phyloP scores from a whole-genome alignment of 2,797 vertebrate species.

The Poecile montanus region DNA sequence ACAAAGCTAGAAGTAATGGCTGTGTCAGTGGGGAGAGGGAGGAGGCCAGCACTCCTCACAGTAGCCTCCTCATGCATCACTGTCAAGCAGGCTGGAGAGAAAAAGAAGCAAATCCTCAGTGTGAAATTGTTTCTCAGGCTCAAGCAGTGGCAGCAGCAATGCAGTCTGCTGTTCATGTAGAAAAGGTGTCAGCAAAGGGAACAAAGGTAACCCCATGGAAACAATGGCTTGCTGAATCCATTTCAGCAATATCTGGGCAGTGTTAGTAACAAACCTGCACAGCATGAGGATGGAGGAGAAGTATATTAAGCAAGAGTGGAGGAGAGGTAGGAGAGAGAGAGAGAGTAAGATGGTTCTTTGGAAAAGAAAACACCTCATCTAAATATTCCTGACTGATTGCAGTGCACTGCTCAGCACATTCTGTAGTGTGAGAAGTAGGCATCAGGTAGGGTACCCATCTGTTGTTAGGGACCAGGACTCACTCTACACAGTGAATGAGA shows the following conservation, averaged over 20 bases:
- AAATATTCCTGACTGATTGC: not conserved
- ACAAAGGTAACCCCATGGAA: not conserved
- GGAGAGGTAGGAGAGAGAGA: not conserved
- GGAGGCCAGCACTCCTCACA: conserved; percentile 3
- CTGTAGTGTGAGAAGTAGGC: not conserved
- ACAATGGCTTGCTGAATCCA: conserved; percentile 2
- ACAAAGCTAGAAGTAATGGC: conserved; percentile 28
- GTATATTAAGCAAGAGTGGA: not conserved
- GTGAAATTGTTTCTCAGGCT: conserved; percentile 52
- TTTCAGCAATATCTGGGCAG: conserved; percentile 1
- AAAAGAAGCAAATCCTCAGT: conserved; percentile 27
- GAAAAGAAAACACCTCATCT: not conserved
- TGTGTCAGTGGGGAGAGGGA: conserved; percentile 28
- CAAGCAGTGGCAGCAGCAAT: not conserved
- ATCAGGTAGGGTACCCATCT: not conserved
- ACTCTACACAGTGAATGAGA: not conserved
- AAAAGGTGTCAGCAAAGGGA: conserved; percentile 5
- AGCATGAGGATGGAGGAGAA: not conserved
- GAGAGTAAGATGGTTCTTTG: not conserved
- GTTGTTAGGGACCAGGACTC: not conserved
- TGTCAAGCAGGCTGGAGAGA: conserved; percentile 24
- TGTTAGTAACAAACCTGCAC: not conserved
- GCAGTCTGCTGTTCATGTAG: conserved; percentile 6
- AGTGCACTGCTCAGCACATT: not conserved
- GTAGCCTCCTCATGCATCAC: conserved; percentile 55